Conservation (phyloP, 2,113 vertebrate genomes). For the Cyprinodon variegatus region DNA sequence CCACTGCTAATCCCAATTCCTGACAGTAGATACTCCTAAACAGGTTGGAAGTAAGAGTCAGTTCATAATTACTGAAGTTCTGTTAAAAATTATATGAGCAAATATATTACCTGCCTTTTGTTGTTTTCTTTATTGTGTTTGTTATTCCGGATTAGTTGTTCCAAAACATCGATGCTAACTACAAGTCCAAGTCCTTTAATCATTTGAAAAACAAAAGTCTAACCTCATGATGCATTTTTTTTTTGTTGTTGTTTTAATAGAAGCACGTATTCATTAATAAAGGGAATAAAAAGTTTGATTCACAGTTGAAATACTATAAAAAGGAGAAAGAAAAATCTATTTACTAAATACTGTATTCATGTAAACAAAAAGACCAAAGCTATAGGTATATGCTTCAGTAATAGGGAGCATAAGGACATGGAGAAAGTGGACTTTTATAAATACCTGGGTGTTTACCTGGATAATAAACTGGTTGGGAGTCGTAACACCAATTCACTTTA, state of each 20-base stretch:
- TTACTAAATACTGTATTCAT: too few species aligned
- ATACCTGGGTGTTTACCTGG: too few species aligned
- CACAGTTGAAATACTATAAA: too few species aligned
- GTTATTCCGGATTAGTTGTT: background rate
- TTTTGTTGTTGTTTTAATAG: background rate
- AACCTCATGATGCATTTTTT: background rate
- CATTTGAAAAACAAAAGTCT: background rate
- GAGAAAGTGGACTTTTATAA: too few species aligned
- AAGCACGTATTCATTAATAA: background rate
- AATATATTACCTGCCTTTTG: background rate
- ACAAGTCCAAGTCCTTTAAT: background rate
- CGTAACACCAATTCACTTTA: too few species aligned
- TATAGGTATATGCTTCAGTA: too few species aligned
- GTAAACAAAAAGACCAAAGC: too few species aligned
- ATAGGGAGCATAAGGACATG: too few species aligned
- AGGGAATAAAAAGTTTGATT: background rate
- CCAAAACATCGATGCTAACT: background rate
- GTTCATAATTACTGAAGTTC: background rate
- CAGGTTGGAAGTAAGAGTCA: background rate
- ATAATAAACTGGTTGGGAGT: too few species aligned
- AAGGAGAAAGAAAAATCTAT: too few species aligned
- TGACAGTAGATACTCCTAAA: background rate
- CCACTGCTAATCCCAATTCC: slow-evolving; percentile 6
- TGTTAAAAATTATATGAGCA: background rate
- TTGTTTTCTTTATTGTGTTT: background rate